Evolutionary conservation across 2,797 vertebrate genomes (phyloP).

Genomic region (Leptoclinus maculatus): DNA sequence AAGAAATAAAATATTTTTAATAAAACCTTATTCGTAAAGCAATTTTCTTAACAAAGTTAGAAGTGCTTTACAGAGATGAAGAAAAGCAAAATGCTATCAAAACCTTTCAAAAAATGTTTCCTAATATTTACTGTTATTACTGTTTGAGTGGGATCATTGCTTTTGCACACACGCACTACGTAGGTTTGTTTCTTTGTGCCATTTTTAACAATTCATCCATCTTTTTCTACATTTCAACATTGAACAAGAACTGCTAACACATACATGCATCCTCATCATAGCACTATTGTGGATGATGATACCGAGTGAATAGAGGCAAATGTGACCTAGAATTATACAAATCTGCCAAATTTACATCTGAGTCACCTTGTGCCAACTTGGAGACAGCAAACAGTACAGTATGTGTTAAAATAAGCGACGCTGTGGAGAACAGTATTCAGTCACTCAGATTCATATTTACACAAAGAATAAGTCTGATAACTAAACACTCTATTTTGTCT

Average conservation of each 20-base stretch:
- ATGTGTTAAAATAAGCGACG: too few species aligned
- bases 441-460: not conserved
- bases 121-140: not conserved
- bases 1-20: not conserved
- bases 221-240: not conserved
- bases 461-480: not conserved
- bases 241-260: not conserved
- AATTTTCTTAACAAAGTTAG: not conserved
- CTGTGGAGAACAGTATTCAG: too few species aligned
- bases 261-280: not conserved
- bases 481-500: too few species aligned
- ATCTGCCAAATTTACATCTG: not conserved
- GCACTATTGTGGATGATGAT: not conserved
- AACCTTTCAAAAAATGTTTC: not conserved
- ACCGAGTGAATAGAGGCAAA: not conserved
- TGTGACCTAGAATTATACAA: not conserved
- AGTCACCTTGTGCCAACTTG: not conserved
- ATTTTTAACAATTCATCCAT: not conserved
- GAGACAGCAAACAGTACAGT: too few species aligned
- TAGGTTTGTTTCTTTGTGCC: not conserved
- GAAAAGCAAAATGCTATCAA: not conserved
- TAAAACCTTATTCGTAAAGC: not conserved
- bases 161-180: too few species aligned
- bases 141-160: not conserved
- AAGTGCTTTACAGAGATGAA: not conserved